Percentiles rank a stretch among this genome's conserved stretches.
Conservation (phyloP, 2,797 vertebrate genomes). For the Hydrophis major region DNA sequence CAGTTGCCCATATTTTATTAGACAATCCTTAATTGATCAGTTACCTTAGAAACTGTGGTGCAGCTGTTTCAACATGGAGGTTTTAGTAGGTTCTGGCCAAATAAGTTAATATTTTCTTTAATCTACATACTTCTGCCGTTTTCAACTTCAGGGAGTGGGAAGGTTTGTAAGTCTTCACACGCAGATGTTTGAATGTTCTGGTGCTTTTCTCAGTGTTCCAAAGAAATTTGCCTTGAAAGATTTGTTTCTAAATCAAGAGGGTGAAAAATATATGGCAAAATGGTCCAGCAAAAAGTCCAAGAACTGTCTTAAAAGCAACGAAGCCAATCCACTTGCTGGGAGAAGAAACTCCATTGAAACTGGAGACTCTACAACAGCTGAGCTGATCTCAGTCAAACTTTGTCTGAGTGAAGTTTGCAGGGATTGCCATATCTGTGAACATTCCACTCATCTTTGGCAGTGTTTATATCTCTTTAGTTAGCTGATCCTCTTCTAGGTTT, state of each 20-base stretch:
- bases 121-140: slow-evolving; percentile 52
- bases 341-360: slow-evolving; percentile 38
- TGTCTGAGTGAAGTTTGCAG: slow-evolving; percentile 36
- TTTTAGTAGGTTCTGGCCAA: slow-evolving; percentile 50
- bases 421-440: slow-evolving; percentile 32
- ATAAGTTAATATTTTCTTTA: slow-evolving; percentile 45
- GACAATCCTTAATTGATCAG: slow-evolving; percentile 39
- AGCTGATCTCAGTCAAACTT: slow-evolving; percentile 48
- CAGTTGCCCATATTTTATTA: slow-evolving; percentile 23
- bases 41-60: slow-evolving; percentile 65
- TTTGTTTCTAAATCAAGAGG: slow-evolving; percentile 32
- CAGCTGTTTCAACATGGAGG: slow-evolving; percentile 53
- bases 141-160: slow-evolving; percentile 48
- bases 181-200: slow-evolving; percentile 39
- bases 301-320: slow-evolving; percentile 41
- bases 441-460: slow-evolving; percentile 20
- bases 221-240: slow-evolving; percentile 50
- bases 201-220: slow-evolving; percentile 44
- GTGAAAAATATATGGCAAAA: slow-evolving; percentile 26
- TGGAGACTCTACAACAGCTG: slow-evolving; percentile 37
- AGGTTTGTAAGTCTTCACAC: slow-evolving; percentile 48
- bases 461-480: slow-evolving; percentile 34
- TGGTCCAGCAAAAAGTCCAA: slow-evolving; percentile 29
- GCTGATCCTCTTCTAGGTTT: slow-evolving; percentile 39
- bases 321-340: slow-evolving; percentile 33